Conservation (phyloP, 2,888 invertebrate species). For the Polymixis lichenea region DNA sequence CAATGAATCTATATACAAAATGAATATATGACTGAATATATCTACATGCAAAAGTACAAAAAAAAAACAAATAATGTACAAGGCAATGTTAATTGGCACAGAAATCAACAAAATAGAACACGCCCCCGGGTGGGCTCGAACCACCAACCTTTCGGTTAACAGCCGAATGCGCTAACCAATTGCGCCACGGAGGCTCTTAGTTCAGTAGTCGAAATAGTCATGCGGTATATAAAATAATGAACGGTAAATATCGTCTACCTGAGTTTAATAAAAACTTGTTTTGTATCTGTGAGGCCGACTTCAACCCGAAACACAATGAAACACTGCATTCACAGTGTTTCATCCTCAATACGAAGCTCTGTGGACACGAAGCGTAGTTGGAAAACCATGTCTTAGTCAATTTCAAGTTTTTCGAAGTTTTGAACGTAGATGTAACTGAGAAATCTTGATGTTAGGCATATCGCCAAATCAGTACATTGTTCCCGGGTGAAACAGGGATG, state of each 20-base stretch:
- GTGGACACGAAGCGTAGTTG: slow-evolving; percentile 67
- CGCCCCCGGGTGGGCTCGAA: slow-evolving; percentile 99
- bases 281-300: slow-evolving; percentile 72
- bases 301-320: slow-evolving; percentile 56
- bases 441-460: too few species aligned
- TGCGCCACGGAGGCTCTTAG: slow-evolving; percentile 95
- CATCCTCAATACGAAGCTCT: slow-evolving; percentile 38
- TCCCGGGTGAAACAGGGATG: too few species aligned
- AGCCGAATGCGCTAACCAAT: slow-evolving; percentile 99
- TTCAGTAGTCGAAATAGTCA: too few species aligned
- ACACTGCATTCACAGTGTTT: slow-evolving; percentile 65
- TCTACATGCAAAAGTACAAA: too few species aligned
- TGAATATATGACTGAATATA: too few species aligned
- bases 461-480: too few species aligned
- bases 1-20: too few species aligned
- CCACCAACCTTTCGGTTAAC: slow-evolving; percentile 99
- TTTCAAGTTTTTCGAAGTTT: slow-evolving; percentile 72
- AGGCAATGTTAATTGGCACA: too few species aligned
- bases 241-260: slow-evolving; percentile 80
- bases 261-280: slow-evolving; percentile 82
- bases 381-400: slow-evolving; percentile 69
- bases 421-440: too few species aligned
- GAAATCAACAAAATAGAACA: too few species aligned
- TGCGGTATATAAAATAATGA: slow-evolving; percentile 23
- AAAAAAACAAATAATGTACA: too few species aligned